Base-by-base conservation (phyloP, 2,113 vertebrate genomes). In the Boleophthalmus pectinirostris region DNA sequence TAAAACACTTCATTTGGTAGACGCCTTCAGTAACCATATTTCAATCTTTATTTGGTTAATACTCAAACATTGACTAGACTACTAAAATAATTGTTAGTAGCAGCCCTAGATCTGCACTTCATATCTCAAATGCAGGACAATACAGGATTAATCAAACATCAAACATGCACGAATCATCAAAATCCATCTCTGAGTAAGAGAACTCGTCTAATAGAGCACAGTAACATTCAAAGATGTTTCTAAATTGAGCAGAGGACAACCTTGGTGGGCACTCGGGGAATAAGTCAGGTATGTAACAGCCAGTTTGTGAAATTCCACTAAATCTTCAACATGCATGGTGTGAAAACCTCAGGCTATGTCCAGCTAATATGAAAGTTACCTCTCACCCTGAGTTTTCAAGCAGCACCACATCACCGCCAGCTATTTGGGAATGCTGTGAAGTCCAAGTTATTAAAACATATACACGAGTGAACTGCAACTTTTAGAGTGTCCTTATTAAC, bases 271-370 rank as follows among this genome's bases (percentile, higher is more conserved):
- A 60, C 21, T 29, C 29, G 29, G 29, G 29, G 29, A 60, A 64
- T 1, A 21, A n/a, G 20, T 43, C 18, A n/a, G 33, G 61, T 8
- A 21, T 38, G 18, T 43, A 38, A 38, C 33, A 35, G 24, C 25
- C 14, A 16, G 33, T 43, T 64, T 64, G 20, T 21, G 12, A n/a
- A 64, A 64, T 10, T 64, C 60, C 60, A 63, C 60, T 35, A 18
- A 8, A 64, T 18, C 61, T 64, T n/a, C 33, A 64, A 64, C 61
- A 38, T 12, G 33, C 18, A 11, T 1, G 18, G 8, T 64, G 29
- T n/a, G 20, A 64, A 64, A 64, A 64, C 61, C 61, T 43, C n/a
- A 38, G 61, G 61, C 61, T n/a, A 64, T 64, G 29, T 64, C 29
- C 61, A 43, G 33, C 61, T 38, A 64, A 64, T 43, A 64, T 64